Base-by-base conservation (phyloP, 2,888 invertebrate genomes). In the Drosophila pseudotakahashii region DNA sequence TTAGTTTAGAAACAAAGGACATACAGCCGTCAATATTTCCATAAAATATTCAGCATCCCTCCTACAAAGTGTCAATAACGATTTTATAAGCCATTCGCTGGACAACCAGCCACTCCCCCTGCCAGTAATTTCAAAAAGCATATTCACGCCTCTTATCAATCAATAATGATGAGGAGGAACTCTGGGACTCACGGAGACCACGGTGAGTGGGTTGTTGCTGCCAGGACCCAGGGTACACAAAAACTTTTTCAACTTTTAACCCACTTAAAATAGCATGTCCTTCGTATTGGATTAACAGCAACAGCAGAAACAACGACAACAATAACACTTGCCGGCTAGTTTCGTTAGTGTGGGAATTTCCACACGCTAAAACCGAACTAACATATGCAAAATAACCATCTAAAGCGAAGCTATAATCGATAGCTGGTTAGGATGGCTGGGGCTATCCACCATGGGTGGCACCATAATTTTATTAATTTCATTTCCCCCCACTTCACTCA, bases 401-500 rank as follows among this genome's bases (percentile, higher is more conserved):
- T 36, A 52, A 52, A 58, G n/a, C 47, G 36, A 13, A 23, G 42
- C 42, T 52, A 52, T 50, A 84, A 84, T 84, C 85, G 82, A 84
- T 86, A 81, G 59, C 36, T 48, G 16, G 42, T 30, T 19, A n/a
- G 51, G 37, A 23, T 19, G 23, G 44, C 2, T 26, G 4, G 4
- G 11, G 11, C 1, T 26, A 7, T 41, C 16, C 26, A 26, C 26
- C 19, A 26, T 19, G 14, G 14, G 45, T 30, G 23, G 23, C 11
- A 16, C 30, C 53, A 53, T 50, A 34, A 63, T 70, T 57, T 42
- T 37, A 39, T 57, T 45, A 47, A 67, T 53, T 66, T 13, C 36
- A n/a, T n/a, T n/a, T n/a, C 14, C 19, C 5, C n/a, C 5, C 2
- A 19, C 16, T 26, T 13, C n/a, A 4, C 93, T 91, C 89, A 96